Evolutionary conservation across 2,888 invertebrate species (phyloP).

Genomic region (Protodeltote pygarga): DNA sequence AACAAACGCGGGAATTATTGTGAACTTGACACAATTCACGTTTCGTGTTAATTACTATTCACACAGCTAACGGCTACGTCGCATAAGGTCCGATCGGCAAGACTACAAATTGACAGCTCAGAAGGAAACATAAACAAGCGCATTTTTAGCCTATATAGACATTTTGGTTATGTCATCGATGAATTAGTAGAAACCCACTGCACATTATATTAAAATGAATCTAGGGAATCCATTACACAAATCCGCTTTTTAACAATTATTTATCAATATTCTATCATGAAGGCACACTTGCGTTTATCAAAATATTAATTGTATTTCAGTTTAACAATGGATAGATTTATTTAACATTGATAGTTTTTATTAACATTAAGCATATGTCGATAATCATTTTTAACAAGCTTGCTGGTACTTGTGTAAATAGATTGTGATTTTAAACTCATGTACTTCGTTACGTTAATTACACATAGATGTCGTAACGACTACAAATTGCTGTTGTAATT

Average conservation of each 20-base stretch:
- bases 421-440: slow-evolving; percentile 7
- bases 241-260: too few species aligned
- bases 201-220: too few species aligned
- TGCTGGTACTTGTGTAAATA: slow-evolving; percentile 6
- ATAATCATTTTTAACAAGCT: slow-evolving; percentile 12
- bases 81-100: too few species aligned
- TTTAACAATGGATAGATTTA: slow-evolving; percentile 20
- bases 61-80: too few species aligned
- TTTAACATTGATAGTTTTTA: slow-evolving; percentile 14
- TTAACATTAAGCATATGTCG: slow-evolving; percentile 15
- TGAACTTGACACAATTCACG: slow-evolving; percentile 28
- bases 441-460: slow-evolving; percentile 1
- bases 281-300: too few species aligned
- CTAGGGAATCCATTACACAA: too few species aligned
- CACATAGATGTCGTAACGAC: slow-evolving; percentile 9
- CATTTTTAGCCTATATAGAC: too few species aligned
- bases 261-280: too few species aligned
- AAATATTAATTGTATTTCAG: too few species aligned
- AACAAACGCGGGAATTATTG: slow-evolving; percentile 14
- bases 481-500: slow-evolving; percentile 1
- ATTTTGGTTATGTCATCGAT: too few species aligned
- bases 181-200: too few species aligned
- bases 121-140: background rate
- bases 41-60: slow-evolving; percentile 12
- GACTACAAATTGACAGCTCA: too few species aligned